Evolutionary conservation across 1,140 invertebrate species (phyloP).

Genomic region (Papilio aristodemus): DNA sequence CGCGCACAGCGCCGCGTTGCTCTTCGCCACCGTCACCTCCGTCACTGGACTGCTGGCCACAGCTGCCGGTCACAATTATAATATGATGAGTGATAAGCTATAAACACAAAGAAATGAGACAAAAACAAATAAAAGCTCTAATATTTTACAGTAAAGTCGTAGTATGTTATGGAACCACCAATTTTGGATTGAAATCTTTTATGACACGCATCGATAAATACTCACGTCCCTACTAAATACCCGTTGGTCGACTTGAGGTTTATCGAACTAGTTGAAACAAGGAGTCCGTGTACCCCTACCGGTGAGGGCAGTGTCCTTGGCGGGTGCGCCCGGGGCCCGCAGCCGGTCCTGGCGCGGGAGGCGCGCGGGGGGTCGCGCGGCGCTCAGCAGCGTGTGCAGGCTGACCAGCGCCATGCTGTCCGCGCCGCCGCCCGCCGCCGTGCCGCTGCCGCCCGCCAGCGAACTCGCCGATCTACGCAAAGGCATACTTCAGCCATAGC

Average conservation of each 20-base stretch:
- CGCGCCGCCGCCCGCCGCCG: slow-evolving; percentile 35
- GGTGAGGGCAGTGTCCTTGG: slow-evolving; percentile 48
- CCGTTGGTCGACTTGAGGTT: no score
- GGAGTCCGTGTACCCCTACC: slow-evolving; percentile 38
- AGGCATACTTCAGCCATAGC: no score
- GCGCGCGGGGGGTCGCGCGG: slow-evolving; percentile 50
- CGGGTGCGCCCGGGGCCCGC: slow-evolving; percentile 36
- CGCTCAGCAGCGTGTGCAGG: slow-evolving; percentile 62
- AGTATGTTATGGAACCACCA: no score
- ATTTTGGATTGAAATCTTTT: no score
- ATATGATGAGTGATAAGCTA: no score
- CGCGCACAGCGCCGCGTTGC: slow-evolving; percentile 46
- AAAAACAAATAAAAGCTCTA: no score
- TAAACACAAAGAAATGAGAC: no score
- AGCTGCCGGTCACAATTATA: slow-evolving; percentile 43
- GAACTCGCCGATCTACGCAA: slow-evolving; percentile 55
- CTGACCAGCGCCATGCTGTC: slow-evolving; percentile 64
- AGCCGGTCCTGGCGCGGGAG: slow-evolving; percentile 42
- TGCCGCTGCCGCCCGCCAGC: slow-evolving; percentile 45
- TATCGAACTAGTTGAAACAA: no score
- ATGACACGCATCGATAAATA: no score
- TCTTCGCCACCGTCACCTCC: slow-evolving; percentile 40
- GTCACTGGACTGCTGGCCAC: slow-evolving; percentile 54
- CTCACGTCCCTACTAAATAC: no score
- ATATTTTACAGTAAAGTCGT: neutral